A percentile compares a stretch with the other conserved stretches of the same genome.
phyloP scores from a whole-genome alignment of 1,140 invertebrate species.

The Macrobrachium rosenbergii region DNA sequence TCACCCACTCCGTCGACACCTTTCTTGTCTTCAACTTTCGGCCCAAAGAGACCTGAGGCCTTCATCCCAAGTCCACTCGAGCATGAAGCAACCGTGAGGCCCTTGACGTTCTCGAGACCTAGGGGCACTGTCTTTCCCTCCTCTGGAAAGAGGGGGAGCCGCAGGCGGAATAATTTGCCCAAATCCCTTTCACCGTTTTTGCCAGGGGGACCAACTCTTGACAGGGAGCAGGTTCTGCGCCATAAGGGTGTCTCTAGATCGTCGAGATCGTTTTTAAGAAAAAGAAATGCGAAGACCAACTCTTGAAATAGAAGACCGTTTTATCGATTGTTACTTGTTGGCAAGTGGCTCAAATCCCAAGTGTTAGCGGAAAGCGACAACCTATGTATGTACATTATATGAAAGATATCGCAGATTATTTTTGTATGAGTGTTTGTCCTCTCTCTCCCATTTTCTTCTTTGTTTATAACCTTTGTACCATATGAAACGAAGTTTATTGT shows the following conservation, averaged over 20 bases:
- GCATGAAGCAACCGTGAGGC: neutral
- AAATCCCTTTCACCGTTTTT: neutral
- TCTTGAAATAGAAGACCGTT: no score
- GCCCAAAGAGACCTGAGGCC: neutral
- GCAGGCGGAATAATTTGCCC: neutral
- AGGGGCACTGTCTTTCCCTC: neutral
- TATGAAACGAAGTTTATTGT: no score
- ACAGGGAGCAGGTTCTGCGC: slow-evolving; percentile 8
- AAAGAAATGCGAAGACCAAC: no score
- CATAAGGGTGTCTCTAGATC: slow-evolving; percentile 22
- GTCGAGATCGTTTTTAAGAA: neutral
- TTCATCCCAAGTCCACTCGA: neutral
- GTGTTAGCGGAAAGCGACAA: no score
- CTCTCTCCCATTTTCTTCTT: no score
- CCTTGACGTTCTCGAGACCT: neutral
- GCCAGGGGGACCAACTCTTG: slow-evolving; percentile 3
- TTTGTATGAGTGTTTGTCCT: no score
- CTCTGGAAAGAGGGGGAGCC: neutral
- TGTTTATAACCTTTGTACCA: no score
- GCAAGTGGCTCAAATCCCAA: no score
- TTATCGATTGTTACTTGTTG: no score
- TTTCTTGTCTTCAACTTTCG: neutral
- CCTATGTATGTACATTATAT: no score
- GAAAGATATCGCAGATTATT: no score
- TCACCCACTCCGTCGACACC: neutral